phyloP scores from a whole-genome alignment of 2,888 invertebrate genomes.

The Plutella xylostella region DNA sequence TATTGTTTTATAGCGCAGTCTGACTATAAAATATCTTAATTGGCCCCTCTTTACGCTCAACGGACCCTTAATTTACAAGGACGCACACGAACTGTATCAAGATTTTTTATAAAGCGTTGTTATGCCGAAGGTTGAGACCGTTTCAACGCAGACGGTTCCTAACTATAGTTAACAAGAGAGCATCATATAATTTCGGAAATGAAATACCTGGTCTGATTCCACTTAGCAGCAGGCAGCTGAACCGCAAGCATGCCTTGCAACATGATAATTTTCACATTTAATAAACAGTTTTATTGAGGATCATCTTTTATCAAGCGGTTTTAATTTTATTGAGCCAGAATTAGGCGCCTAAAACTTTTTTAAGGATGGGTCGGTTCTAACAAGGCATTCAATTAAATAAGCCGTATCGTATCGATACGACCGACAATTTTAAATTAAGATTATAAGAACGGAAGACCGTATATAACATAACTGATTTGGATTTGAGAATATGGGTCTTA shows the following conservation, averaged over 20 bases:
- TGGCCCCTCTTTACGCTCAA: conserved; percentile 55
- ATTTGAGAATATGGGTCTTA: too few species aligned
- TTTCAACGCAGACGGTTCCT: conserved; percentile 19
- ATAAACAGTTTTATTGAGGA: conserved; percentile 40
- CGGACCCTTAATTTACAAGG: conserved; percentile 60
- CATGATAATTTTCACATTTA: conserved; percentile 56
- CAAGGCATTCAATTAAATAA: conserved; percentile 26
- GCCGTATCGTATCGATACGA: conserved; percentile 33
- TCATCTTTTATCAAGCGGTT: conserved; percentile 30
- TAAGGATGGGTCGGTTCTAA: conserved; percentile 21
- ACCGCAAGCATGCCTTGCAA: conserved; percentile 31
- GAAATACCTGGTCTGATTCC: conserved; percentile 25
- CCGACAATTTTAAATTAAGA: conserved; percentile 54
- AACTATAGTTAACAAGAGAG: conserved; percentile 34
- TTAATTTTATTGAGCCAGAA: conserved; percentile 37
- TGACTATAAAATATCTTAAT: conserved; percentile 63
- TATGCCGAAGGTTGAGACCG: conserved; percentile 15
- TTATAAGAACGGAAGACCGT: conserved; percentile 5
- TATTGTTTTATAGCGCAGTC: conserved; percentile 63
- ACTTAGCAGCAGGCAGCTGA: conserved; percentile 43
- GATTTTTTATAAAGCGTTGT: conserved; percentile 32
- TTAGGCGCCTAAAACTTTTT: conserved; percentile 18
- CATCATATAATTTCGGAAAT: conserved; percentile 50
- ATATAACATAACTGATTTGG: too few species aligned
- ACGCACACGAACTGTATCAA: conserved; percentile 47